Evolutionary conservation across 2,888 invertebrate genomes (phyloP).

Genomic region (Limnephilus auricula): DNA sequence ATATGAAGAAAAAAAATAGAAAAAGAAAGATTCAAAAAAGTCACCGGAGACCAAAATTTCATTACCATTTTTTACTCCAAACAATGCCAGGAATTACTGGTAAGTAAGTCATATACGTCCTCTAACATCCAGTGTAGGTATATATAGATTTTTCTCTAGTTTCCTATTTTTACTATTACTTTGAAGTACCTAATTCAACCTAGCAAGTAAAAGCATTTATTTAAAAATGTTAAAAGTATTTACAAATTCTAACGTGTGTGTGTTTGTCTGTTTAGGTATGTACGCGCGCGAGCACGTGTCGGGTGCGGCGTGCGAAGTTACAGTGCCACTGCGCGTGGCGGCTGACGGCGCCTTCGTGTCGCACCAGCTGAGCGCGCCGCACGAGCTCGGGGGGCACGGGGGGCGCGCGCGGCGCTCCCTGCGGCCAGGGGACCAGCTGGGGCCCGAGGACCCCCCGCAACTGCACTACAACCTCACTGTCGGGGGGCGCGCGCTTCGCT

Average conservation of each 20-base stretch:
- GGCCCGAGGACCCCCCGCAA: slow-evolving; percentile 46
- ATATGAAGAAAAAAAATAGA: too few relatives aligned
- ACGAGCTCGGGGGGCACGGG: slow-evolving; percentile 74
- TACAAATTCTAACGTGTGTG: not conserved
- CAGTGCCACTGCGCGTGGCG: slow-evolving; percentile 80
- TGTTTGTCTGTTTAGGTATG: slow-evolving; percentile 70
- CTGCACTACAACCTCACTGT: slow-evolving; percentile 75
- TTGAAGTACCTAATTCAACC: too few relatives aligned
- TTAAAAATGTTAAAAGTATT: too few relatives aligned
- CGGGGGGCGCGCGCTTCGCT: slow-evolving; percentile 73
- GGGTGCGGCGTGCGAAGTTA: slow-evolving; percentile 78
- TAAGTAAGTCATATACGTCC: too few relatives aligned
- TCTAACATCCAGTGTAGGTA: too few relatives aligned
- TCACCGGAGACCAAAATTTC: too few relatives aligned
- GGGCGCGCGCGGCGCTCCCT: slow-evolving; percentile 75
- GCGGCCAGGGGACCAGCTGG: slow-evolving; percentile 69
- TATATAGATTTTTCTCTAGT: too few relatives aligned
- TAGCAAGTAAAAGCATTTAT: too few relatives aligned
- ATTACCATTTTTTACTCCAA: too few relatives aligned
- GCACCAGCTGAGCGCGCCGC: slow-evolving; percentile 77
- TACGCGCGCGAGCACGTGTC: slow-evolving; percentile 76
- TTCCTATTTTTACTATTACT: too few relatives aligned
- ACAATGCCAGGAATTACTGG: too few relatives aligned
- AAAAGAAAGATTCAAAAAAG: too few relatives aligned
- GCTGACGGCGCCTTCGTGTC: slow-evolving; percentile 78